Percentiles rank a stretch among this genome's conserved stretches.
These are phyloP conservation scores for Proctacanthus coquilletti DNA, from an alignment of 1,140 invertebrate genomes.

Conservation along the genomic window DNA sequence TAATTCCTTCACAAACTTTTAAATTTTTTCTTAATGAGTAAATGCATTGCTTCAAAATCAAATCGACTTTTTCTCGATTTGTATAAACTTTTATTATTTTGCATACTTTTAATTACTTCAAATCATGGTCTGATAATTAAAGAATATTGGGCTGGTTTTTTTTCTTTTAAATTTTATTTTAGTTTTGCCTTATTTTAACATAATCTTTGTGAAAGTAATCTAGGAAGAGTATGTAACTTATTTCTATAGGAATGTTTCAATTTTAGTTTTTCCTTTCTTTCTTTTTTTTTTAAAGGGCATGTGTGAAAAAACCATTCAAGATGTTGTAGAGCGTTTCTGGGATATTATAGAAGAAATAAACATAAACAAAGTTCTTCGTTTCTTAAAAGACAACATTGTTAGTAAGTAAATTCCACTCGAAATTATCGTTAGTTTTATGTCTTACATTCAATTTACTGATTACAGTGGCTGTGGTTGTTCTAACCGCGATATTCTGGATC, in stretches of 20 bases:
- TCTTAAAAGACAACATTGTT: slow-evolving; percentile 76
- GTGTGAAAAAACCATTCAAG: slow-evolving; percentile 87
- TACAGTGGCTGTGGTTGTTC: slow-evolving; percentile 58
- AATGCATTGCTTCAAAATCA: too few species aligned
- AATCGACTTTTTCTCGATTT: too few species aligned
- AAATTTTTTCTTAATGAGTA: too few species aligned
- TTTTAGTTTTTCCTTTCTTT: too few species aligned
- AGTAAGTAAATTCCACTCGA: slow-evolving; percentile 36
- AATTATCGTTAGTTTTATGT: background rate
- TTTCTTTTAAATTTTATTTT: background rate
- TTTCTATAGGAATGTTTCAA: too few species aligned
- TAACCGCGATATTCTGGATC: slow-evolving; percentile 84
- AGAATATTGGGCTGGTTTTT: too few species aligned
- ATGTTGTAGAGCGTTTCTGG: slow-evolving; percentile 90
- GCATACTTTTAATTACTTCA: too few species aligned
- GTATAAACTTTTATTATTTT: too few species aligned
- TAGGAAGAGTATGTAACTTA: too few species aligned
- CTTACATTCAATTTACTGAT: background rate
- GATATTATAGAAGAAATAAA: slow-evolving; percentile 94
- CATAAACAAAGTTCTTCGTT: slow-evolving; percentile 78
- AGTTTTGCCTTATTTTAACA: slow-evolving; percentile 2
- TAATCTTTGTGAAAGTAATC: background rate
- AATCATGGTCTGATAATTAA: too few species aligned
- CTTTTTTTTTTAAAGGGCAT: slow-evolving; percentile 55
- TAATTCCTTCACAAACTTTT: too few species aligned